A percentile compares a stretch with the other conserved stretches of the same genome.
These are phyloP conservation scores for Amphipoea oculea DNA, from an alignment of 2,888 invertebrate genomes.

Conservation along the genomic window DNA sequence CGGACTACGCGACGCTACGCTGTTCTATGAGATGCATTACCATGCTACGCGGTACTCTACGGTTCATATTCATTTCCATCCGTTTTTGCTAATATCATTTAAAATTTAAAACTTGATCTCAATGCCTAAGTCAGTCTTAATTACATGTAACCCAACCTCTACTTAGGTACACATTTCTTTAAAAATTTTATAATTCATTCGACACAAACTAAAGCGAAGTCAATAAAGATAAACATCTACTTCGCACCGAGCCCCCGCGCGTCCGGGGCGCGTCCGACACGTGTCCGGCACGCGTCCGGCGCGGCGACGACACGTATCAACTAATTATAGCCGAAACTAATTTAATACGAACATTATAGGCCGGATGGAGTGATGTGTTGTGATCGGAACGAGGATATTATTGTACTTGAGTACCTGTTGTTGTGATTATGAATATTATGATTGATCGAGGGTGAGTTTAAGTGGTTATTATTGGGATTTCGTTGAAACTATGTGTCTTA, in stretches of 20 bases:
- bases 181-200: background rate
- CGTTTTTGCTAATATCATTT: background rate
- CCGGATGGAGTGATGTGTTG: slow-evolving; percentile 56
- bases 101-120: background rate
- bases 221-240: slow-evolving; percentile 63
- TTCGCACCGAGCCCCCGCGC: slow-evolving; percentile 27
- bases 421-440: slow-evolving; percentile 16
- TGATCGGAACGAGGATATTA: slow-evolving; percentile 27
- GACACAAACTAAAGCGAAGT: slow-evolving; percentile 39
- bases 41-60: background rate
- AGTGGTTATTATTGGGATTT: slow-evolving; percentile 13
- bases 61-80: background rate
- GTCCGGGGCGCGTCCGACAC: slow-evolving; percentile 52
- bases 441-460: slow-evolving; percentile 24
- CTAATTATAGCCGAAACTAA: slow-evolving; percentile 58
- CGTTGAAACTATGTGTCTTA: slow-evolving; percentile 4
- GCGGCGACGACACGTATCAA: slow-evolving; percentile 54
- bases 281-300: slow-evolving; percentile 64
- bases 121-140: background rate
- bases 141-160: background rate
- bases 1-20: background rate
- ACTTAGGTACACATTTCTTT: background rate
- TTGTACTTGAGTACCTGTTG: slow-evolving; percentile 37
- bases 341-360: slow-evolving; percentile 44
- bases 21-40: background rate